Conservation (phyloP, 2,888 invertebrate species). For the Drosophila limbata region DNA sequence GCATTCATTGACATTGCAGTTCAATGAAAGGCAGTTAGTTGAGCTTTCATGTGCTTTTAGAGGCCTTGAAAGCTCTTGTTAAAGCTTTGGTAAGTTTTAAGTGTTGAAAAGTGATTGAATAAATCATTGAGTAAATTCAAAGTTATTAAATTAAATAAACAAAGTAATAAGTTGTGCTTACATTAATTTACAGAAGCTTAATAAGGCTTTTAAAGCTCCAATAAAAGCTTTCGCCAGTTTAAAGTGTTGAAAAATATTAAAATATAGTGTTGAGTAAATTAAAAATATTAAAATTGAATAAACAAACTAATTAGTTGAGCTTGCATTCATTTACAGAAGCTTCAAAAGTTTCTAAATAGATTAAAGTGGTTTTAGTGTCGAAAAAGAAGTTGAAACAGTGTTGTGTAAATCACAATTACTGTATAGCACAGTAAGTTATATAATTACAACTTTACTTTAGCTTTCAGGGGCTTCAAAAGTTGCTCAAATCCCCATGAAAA, state of each 20-base stretch:
- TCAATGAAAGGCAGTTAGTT: background rate
- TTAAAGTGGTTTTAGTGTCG: background rate
- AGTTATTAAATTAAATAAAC: background rate
- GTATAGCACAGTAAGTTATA: background rate
- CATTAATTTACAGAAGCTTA: too few species aligned
- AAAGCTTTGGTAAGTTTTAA: background rate
- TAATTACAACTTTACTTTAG: background rate
- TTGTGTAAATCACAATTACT: background rate
- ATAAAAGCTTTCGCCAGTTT: too few species aligned
- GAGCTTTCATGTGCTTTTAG: too few species aligned
- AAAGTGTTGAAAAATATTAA: background rate
- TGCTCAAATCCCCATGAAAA: background rate
- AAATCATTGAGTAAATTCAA: background rate
- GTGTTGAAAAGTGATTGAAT: constrained; percentile 1
- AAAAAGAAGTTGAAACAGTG: background rate
- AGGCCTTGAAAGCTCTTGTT: background rate
- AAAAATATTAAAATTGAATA: background rate
- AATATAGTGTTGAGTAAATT: background rate
- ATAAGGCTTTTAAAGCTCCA: too few species aligned
- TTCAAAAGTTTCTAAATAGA: background rate
- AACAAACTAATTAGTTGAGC: too few species aligned
- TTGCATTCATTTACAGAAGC: background rate
- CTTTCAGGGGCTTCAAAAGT: background rate
- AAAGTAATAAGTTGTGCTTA: too few species aligned
- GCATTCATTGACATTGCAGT: background rate